Percentiles rank a stretch among this genome's conserved stretches.
These are phyloP conservation scores for Hemichromis elongatus DNA, from an alignment of 2,113 vertebrate species.

Conservation along the genomic window DNA sequence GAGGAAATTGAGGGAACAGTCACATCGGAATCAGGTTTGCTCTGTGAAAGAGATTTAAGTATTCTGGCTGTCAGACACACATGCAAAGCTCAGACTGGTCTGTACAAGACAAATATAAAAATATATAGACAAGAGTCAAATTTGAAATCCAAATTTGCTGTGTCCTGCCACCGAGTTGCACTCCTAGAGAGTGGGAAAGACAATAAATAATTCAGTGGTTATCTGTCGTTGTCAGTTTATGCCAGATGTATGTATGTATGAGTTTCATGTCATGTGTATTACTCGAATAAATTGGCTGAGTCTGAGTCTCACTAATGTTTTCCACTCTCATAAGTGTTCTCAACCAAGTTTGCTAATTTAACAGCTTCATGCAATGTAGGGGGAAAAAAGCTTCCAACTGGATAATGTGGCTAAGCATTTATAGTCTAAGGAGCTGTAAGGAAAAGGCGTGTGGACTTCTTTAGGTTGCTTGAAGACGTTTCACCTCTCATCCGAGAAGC, in stretches of 20 bases:
- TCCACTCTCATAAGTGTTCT: neutral
- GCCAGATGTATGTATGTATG: neutral
- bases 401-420: neutral
- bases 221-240: neutral
- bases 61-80: neutral
- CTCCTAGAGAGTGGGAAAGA: neutral
- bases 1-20: neutral
- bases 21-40: neutral
- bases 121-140: neutral
- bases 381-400: neutral
- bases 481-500: too few relatives aligned
- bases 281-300: neutral
- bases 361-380: neutral
- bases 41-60: neutral
- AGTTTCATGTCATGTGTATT: neutral
- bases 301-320: neutral
- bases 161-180: neutral
- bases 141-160: neutral
- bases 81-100: neutral
- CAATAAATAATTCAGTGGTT: neutral
- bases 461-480: too few relatives aligned
- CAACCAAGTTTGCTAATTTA: neutral
- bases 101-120: neutral
- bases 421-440: too few relatives aligned
- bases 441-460: too few relatives aligned